Base-by-base conservation (phyloP, 2,888 invertebrate species). In the Hecatera dysodea region DNA sequence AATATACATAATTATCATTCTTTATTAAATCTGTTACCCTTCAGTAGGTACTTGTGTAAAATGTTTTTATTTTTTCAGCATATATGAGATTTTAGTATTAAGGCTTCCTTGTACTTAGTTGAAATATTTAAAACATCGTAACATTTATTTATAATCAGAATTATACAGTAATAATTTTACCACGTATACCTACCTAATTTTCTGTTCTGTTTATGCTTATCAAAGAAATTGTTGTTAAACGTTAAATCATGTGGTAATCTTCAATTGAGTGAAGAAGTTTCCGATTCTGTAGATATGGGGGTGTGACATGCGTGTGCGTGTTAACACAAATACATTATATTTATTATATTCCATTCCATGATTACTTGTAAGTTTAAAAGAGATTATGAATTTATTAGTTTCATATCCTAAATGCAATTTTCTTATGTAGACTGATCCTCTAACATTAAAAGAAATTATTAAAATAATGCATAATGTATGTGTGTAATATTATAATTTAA, bases 31-130 rank as follows among this genome's bases (percentile, higher is more conserved):
- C 39, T 53, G 24, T 77, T 59, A 59, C n/a, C 12, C 44, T 64
- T 64, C 44, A 17, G 12, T 56, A 36, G 55, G 1, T 56, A 22
- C 15, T 59, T 60, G 59, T 78, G 33, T 53, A 33, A 46, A 72
- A 46, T 42, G 24, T 22, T n/a, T 22, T 36, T 56, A n/a, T 11
- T 15, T 36, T 36, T 29, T 44, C 24, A 67, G 24, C 39, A 62
- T 39, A 48, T 50, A 46, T 67, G 60, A 74, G 56, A 55, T 72
- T 63, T 62, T 70, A 82, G 50, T 60, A 0, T 62, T 55, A n/a
- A 66, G 33, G 27, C 29, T 56, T 56, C 59, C 71, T 67, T 75
- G 80, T 86, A 86, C 80, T 81, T 86, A 86, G 70, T 79, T 53
- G 62, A 65, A 56, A 56, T 56, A 68, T 75, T 53, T 22, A 7